These are phyloP conservation scores for Heliothis virescens DNA, from an alignment of 1,140 invertebrate species.

Conservation along the genomic window DNA sequence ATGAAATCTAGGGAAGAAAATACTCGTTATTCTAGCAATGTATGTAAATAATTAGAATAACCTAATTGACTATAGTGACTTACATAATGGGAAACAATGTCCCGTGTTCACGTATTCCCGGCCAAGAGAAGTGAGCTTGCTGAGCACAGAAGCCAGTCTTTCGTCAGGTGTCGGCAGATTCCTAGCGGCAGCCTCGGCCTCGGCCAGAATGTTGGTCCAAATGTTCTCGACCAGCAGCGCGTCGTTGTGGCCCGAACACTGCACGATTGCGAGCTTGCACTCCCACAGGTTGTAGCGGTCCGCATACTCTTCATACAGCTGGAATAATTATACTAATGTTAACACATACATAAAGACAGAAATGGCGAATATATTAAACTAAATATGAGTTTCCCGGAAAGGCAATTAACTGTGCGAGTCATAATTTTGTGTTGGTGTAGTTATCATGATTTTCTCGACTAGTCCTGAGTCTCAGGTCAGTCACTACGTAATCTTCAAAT, in stretches of 20 bases:
- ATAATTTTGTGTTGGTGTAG: too few species aligned
- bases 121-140: conserved; percentile 91
- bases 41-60: too few species aligned
- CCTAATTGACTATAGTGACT: conserved; percentile 56
- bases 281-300: conserved; percentile 94
- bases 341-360: too few species aligned
- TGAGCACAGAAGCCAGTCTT: conserved; percentile 89
- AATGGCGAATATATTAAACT: too few species aligned
- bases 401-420: too few species aligned
- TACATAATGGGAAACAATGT: conserved; percentile 91
- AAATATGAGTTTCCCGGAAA: too few species aligned
- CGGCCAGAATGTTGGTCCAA: conserved; percentile 92
- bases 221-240: conserved; percentile 91
- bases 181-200: conserved; percentile 79
- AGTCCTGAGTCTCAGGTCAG: too few species aligned
- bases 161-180: conserved; percentile 86
- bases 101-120: conserved; percentile 91
- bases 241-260: conserved; percentile 94
- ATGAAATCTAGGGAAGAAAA: conserved; percentile 88
- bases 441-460: too few species aligned
- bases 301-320: conserved; percentile 95
- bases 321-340: conserved; percentile 36
- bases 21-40: too few species aligned
- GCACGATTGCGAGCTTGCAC: conserved; percentile 94
- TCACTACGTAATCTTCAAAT: too few species aligned